Evolutionary conservation across 2,113 vertebrate genomes (phyloP).

Genomic region (Corythaixoides concolor): DNA sequence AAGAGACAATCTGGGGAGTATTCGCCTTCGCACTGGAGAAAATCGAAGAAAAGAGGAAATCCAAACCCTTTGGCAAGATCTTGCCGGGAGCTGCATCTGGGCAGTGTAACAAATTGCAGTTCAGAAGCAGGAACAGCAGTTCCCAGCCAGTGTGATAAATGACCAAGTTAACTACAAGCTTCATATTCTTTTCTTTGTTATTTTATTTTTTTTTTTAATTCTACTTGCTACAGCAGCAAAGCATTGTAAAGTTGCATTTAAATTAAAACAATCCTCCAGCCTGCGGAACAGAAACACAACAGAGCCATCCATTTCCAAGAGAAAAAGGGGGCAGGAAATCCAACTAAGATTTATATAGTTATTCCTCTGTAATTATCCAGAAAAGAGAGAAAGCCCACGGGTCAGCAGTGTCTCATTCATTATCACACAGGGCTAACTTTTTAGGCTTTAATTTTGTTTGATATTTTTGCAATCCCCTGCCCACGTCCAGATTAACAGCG

Average conservation of each 20-base stretch:
- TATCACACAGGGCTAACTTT: neutral
- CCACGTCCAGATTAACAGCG: neutral
- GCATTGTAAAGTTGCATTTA: slow-evolving; percentile 9
- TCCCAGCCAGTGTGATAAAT: neutral
- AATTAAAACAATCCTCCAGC: slow-evolving; percentile 46
- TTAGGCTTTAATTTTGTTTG: neutral
- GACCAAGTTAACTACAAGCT: neutral
- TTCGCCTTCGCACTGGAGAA: too few relatives aligned
- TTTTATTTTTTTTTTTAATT: neutral
- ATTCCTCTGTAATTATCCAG: slow-evolving; percentile 66
- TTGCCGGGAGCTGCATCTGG: neutral
- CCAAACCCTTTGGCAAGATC: neutral
- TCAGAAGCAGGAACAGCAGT: neutral
- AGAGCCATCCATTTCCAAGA: slow-evolving; percentile 40
- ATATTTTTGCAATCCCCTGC: neutral
- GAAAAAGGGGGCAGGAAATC: slow-evolving; percentile 21
- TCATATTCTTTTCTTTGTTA: neutral
- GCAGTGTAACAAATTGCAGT: neutral
- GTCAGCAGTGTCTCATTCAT: slow-evolving; percentile 45
- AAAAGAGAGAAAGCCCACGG: slow-evolving; percentile 11
- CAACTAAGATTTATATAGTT: slow-evolving; percentile 49
- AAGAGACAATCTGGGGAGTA: neutral
- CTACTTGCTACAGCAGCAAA: neutral
- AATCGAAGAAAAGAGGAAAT: neutral
- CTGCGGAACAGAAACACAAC: neutral